phyloP scores from a whole-genome alignment of 1,140 invertebrate species.

The Palaemon carinicauda region DNA sequence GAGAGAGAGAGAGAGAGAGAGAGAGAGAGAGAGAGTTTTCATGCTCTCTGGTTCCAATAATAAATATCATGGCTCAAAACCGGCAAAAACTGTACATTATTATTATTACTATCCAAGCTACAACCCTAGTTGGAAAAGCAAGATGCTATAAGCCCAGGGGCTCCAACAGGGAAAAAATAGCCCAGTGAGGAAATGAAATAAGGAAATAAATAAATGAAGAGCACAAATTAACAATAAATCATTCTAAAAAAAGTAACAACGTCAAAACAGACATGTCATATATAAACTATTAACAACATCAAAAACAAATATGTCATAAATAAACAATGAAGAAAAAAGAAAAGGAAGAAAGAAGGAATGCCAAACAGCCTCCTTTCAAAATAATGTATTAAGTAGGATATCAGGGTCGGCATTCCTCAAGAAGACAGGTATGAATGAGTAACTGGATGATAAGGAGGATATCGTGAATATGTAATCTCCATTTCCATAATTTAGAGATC shows the following conservation, averaged over 20 bases:
- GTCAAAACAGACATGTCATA: not conserved
- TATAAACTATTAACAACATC: no score
- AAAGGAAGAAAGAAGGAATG: not conserved
- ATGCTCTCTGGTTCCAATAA: no score
- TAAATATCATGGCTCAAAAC: no score
- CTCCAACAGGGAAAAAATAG: not conserved
- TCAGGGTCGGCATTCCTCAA: no score
- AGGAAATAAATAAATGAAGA: no score
- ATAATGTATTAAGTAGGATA: not conserved
- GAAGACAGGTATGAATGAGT: no score
- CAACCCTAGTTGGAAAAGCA: not conserved
- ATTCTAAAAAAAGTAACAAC: not conserved
- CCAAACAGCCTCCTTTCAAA: not conserved
- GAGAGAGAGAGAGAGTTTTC: not conserved
- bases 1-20: not conserved
- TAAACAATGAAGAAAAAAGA: no score
- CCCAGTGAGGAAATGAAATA: not conserved
- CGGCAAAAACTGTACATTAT: no score
- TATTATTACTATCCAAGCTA: not conserved
- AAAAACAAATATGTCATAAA: not conserved
- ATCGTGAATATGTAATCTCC: no score
- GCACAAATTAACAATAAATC: no score
- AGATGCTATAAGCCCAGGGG: not conserved
- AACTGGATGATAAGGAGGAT: no score
- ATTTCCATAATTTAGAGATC: no score